Conservation (phyloP, 2,888 invertebrate genomes). For the Danaus chrysippus region DNA sequence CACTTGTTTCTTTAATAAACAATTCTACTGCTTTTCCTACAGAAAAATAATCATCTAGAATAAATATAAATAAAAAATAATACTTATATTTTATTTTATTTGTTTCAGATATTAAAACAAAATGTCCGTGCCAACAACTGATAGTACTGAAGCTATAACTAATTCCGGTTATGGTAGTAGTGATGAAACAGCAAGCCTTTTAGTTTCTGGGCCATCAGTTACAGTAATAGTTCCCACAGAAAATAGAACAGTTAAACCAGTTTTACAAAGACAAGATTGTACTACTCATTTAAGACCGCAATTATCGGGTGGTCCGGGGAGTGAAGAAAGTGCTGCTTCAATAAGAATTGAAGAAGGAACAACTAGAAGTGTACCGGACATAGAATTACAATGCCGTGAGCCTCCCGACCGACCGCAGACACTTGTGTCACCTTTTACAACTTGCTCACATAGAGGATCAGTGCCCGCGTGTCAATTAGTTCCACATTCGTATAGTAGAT, state of each 20-base stretch:
- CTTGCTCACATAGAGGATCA: constrained; percentile 80
- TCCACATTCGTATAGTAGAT: constrained; percentile 82
- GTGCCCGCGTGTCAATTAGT: constrained; percentile 83
- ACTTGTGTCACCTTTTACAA: constrained; percentile 77
- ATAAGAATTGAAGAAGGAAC: constrained; percentile 82
- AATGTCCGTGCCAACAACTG: constrained; percentile 74
- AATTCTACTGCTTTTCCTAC: not conserved
- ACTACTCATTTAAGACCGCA: constrained; percentile 87
- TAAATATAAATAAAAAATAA: not conserved
- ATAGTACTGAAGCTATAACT: constrained; percentile 76
- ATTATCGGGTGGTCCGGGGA: constrained; percentile 85
- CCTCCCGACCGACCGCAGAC: constrained; percentile 76
- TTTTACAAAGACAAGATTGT: constrained; percentile 91
- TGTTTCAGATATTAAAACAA: constrained; percentile 56
- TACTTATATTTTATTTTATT: constrained; percentile 28
- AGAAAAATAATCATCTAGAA: not conserved
- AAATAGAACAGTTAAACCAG: constrained; percentile 83
- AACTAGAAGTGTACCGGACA: constrained; percentile 88
- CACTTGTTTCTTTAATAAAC: no score
- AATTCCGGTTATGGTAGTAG: constrained; percentile 86
- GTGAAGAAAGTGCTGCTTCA: constrained; percentile 85
- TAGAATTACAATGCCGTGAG: constrained; percentile 87
- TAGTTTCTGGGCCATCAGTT: constrained; percentile 82
- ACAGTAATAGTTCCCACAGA: constrained; percentile 72
- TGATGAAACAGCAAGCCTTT: constrained; percentile 90